Evolutionary conservation across 2,797 vertebrate genomes (phyloP).

Genomic region (Brachymystax lenok): DNA sequence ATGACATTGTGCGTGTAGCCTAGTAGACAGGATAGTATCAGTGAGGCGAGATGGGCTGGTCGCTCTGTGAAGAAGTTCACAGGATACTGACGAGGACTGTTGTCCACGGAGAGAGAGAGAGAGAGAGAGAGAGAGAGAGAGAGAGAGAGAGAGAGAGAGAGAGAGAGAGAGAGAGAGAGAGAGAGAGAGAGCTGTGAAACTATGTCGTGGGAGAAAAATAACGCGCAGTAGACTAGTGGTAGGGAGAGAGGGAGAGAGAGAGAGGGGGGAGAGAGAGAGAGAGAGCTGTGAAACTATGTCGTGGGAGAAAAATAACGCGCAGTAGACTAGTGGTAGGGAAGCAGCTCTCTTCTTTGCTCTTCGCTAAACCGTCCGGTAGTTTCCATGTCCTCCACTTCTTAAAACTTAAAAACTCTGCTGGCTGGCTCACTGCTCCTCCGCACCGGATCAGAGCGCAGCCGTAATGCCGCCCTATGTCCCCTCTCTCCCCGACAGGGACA

Average conservation of each 20-base stretch:
- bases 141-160: conserved; percentile 23
- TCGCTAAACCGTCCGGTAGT: not conserved
- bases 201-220: conserved; percentile 6
- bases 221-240: not conserved
- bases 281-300: conserved; percentile 27
- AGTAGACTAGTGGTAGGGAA: not conserved
- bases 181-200: conserved; percentile 31
- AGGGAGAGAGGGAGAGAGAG: not conserved
- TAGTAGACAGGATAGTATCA: not conserved
- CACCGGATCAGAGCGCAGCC: conserved; percentile 9
- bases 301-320: conserved; percentile 1
- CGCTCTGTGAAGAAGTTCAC: no score
- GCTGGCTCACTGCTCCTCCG: not conserved
- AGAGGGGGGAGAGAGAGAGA: no score
- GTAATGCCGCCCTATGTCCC: conserved; percentile 21
- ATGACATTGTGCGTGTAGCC: not conserved
- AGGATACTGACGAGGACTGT: no score
- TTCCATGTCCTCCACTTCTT: not conserved
- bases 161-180: conserved; percentile 26
- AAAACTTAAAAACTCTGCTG: not conserved
- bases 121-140: conserved; percentile 31
- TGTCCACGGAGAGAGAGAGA: conserved; percentile 16
- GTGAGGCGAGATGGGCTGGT: no score
- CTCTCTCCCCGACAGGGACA: conserved; percentile 23
- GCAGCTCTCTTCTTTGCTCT: conserved; percentile 46